Evolutionary conservation across 2,797 vertebrate genomes (phyloP).

Genomic region (Vireo griseus): DNA sequence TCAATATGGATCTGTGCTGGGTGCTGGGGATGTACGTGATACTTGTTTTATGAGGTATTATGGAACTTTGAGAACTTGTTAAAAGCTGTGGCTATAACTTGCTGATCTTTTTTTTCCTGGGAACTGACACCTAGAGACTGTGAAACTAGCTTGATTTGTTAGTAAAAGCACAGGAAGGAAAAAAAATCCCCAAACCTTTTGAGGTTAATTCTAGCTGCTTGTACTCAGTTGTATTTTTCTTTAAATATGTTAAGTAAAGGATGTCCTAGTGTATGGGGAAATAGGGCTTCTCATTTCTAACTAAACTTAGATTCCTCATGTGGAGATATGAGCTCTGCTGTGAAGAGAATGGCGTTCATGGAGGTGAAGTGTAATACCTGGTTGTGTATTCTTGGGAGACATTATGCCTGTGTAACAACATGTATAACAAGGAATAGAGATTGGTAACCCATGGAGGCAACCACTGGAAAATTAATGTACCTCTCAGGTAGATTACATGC

Average conservation of each 20-base stretch:
- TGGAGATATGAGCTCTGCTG: neutral
- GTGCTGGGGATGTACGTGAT: neutral
- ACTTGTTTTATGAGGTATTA: neutral
- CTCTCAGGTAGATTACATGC: neutral
- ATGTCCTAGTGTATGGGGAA: neutral
- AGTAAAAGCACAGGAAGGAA: neutral
- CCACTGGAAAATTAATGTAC: constrained; percentile 17
- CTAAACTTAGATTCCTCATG: neutral
- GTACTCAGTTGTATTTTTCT: neutral
- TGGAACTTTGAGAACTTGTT: constrained; percentile 1
- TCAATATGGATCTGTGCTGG: neutral
- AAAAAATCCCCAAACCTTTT: neutral
- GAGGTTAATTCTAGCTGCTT: neutral
- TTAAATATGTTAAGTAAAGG: neutral
- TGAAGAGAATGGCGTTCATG: neutral
- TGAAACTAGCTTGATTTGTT: neutral
- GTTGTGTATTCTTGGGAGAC: neutral
- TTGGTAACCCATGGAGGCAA: neutral
- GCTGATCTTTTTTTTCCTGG: neutral
- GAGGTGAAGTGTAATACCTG: neutral
- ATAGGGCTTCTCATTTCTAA: neutral
- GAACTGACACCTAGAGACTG: neutral
- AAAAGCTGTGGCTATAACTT: neutral
- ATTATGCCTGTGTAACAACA: neutral
- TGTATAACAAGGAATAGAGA: neutral